phyloP scores from a whole-genome alignment of 2,113 vertebrate genomes.

The Chlorocebus sabaeus region DNA sequence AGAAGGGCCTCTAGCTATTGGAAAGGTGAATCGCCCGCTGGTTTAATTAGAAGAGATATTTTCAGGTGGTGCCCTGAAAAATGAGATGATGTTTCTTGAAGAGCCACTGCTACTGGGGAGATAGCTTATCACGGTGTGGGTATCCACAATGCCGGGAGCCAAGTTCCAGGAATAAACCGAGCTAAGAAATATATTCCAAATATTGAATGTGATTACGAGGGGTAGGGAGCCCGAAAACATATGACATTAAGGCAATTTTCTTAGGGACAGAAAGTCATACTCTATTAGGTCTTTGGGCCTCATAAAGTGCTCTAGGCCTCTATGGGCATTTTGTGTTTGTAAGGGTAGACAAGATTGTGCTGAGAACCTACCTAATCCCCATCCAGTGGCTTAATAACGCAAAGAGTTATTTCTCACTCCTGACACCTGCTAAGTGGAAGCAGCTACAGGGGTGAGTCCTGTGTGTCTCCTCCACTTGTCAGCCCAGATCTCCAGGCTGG shows the following conservation, averaged over 20 bases:
- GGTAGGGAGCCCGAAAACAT: neutral
- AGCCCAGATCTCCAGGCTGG: neutral
- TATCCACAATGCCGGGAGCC: constrained; percentile 16
- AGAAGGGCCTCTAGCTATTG: constrained; percentile 23
- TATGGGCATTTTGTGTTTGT: neutral
- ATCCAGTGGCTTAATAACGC: neutral
- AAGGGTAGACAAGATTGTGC: neutral
- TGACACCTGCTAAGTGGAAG: neutral
- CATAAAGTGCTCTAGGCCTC: neutral
- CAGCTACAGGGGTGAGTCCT: rapidly evolving
- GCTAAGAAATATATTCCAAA: neutral
- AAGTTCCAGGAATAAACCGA: constrained; percentile 10
- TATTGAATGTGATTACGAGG: neutral
- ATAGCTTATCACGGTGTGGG: neutral
- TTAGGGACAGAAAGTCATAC: neutral
- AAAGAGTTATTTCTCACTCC: neutral
- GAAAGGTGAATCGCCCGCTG: constrained; percentile 32
- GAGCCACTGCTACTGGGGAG: neutral
- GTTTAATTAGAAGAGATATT: constrained; percentile 55
- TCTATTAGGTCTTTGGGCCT: neutral
- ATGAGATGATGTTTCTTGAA: constrained; percentile 39
- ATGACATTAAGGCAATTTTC: neutral
- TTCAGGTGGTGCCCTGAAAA: constrained; percentile 52
- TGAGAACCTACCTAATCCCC: neutral
- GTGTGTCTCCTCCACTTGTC: rapidly evolving